Base-by-base conservation (phyloP, 2,888 invertebrate genomes). In the Kryphioiulus occultus region DNA sequence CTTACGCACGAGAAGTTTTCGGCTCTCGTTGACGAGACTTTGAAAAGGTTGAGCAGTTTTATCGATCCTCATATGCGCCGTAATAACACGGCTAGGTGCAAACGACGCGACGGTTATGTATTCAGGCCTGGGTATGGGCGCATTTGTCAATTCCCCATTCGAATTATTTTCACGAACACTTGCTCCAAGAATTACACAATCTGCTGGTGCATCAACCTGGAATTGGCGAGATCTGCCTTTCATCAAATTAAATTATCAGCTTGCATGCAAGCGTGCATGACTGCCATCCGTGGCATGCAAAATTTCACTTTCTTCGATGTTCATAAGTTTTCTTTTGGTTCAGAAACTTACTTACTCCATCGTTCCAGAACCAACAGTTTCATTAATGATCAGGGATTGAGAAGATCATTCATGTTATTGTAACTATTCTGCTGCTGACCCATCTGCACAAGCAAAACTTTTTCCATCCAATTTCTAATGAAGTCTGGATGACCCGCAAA, bases 161-260 rank as follows among this genome's bases (percentile, higher is more conserved):
- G 68, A 68, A 68, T 68, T 68, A 68, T 68, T 68, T 68, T 26
- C 68, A 68, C 68, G 68, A 68, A 68, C 68, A 68, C 68, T 68
- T 19, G 53, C 68, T 68, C 68, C 26, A 10, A 68, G 68, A 68
- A 68, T 68, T 68, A 68, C 68, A 26, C n/a, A 68, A 68, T 68
- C 68, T 68, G 26, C 68, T 10, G 26, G 68, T 26, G 68, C 68
- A 68, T 68, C 68, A 68, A 68, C 68, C 68, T 68, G 68, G 68
- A 68, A 68, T 68, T 68, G 68, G 68, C 68, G 68, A 22, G 68
- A 68, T 68, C 68, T 68, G 68, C n/a, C 68, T 68, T 26, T 68
- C 68, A 26, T 26, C 68, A 68, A 68, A 68, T 68, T 68, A 68
- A 68, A 68, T 68, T 68, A 68, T 26, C 22, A 68, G 68, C 9